These are phyloP conservation scores for Cactoblastis cactorum DNA, from an alignment of 2,888 invertebrate species.

Conservation along the genomic window DNA sequence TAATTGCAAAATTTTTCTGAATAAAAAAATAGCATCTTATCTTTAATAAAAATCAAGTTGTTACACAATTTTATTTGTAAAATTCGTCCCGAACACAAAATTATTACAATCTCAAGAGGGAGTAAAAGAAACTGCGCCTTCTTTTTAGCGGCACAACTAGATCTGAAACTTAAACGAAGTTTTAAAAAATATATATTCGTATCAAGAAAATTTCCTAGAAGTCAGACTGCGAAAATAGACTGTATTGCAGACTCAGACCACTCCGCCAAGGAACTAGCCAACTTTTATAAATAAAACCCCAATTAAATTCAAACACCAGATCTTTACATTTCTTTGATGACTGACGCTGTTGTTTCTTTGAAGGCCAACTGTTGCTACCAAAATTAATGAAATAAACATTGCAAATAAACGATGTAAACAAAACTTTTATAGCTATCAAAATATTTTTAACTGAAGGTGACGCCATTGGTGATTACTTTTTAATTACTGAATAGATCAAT, in stretches of 20 bases:
- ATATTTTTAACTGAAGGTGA: slow-evolving; percentile 42
- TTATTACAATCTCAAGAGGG: neutral
- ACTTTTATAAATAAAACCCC: slow-evolving; percentile 7
- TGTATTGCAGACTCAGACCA: neutral
- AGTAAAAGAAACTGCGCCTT: neutral
- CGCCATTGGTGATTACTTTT: slow-evolving; percentile 48
- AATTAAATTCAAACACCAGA: slow-evolving; percentile 4
- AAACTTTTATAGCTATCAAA: slow-evolving; percentile 49
- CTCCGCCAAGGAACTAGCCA: neutral
- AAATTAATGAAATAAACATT: slow-evolving; percentile 1
- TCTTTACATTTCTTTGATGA: neutral
- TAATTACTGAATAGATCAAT: slow-evolving; percentile 46
- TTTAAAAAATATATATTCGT: slow-evolving; percentile 1
- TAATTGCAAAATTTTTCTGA: too few species aligned
- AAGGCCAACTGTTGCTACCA: too few species aligned
- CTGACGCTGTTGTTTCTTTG: neutral
- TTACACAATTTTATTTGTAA: neutral
- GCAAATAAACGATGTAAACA: slow-evolving; percentile 21
- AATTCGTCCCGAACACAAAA: neutral
- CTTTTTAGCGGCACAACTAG: neutral
- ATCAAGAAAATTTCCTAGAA: slow-evolving; percentile 8
- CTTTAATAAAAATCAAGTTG: too few species aligned
- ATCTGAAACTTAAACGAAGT: neutral
- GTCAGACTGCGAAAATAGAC: slow-evolving; percentile 6
- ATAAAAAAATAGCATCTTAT: too few species aligned